A percentile compares a stretch with the other conserved stretches of the same genome.
phyloP scores from a whole-genome alignment of 2,113 vertebrate species.

The Syngnathus typhle region DNA sequence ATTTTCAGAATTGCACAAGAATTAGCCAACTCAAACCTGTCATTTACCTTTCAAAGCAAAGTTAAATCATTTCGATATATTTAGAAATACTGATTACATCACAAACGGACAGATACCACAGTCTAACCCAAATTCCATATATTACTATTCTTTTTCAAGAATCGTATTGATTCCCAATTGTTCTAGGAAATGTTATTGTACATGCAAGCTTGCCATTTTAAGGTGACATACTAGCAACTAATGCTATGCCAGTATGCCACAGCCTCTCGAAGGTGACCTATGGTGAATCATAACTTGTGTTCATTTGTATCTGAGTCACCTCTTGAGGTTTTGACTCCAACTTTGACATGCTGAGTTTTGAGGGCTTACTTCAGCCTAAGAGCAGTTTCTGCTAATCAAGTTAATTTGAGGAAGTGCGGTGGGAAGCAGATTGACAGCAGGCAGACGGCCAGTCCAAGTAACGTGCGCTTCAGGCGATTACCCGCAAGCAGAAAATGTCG shows the following conservation, averaged over 20 bases:
- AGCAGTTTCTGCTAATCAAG: slow-evolving; percentile 58
- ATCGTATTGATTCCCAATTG: background rate
- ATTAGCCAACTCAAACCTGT: too few species aligned
- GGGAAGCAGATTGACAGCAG: slow-evolving; percentile 50
- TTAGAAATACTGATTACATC: too few species aligned
- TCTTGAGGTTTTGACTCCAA: slow-evolving; percentile 34
- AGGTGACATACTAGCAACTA: background rate
- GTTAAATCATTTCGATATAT: too few species aligned
- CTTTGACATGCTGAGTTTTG: slow-evolving; percentile 26
- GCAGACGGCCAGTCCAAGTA: slow-evolving; percentile 41
- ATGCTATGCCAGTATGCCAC: background rate
- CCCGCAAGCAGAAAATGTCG: slow-evolving; percentile 19
- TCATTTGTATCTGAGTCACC: background rate
- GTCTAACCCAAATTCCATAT: background rate
- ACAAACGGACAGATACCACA: background rate
- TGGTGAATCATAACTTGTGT: background rate
- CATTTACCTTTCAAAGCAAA: too few species aligned
- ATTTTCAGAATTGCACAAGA: too few species aligned
- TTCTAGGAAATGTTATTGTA: background rate
- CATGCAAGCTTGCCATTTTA: background rate
- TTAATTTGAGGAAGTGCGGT: slow-evolving; percentile 52
- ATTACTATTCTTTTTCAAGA: background rate
- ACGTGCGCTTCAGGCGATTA: slow-evolving; percentile 35
- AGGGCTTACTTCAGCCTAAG: slow-evolving; percentile 30
- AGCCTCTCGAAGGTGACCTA: background rate